A percentile compares a stretch with the other conserved stretches of the same genome.
phyloP scores from a whole-genome alignment of 2,113 vertebrate genomes.

The Percopsis transmontana region DNA sequence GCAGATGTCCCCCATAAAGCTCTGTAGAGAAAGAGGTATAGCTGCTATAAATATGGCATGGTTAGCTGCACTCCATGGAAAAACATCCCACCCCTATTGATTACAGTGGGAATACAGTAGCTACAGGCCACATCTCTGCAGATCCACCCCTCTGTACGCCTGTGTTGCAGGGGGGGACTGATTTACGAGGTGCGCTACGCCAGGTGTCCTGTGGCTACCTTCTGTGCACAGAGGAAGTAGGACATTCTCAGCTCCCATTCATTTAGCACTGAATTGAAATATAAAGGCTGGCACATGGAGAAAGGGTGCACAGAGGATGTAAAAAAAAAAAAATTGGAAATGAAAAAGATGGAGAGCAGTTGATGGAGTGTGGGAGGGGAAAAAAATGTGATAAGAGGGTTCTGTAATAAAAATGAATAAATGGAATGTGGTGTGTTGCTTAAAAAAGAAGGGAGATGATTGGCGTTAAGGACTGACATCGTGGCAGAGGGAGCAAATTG shows the following conservation, averaged over 20 bases:
- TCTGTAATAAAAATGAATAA: background rate
- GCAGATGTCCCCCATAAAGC: too few relatives aligned
- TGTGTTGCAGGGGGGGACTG: slow-evolving; percentile 60
- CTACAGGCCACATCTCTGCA: slow-evolving; percentile 59
- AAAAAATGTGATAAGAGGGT: background rate
- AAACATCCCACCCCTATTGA: slow-evolving; percentile 29
- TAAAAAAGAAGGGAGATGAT: background rate
- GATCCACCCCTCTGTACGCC: slow-evolving; percentile 52
- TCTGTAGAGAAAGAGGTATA: too few relatives aligned
- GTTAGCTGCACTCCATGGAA: slow-evolving; percentile 16
- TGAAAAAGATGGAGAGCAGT: background rate
- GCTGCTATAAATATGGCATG: too few relatives aligned
- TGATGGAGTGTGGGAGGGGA: background rate
- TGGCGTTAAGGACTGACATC: background rate
- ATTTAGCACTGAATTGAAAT: slow-evolving; percentile 47
- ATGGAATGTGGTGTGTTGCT: background rate
- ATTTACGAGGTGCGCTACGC: slow-evolving; percentile 68
- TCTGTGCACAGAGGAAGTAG: slow-evolving; percentile 68
- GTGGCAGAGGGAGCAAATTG: slow-evolving; percentile 2
- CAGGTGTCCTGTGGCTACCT: slow-evolving; percentile 57
- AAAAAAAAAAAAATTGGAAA: slow-evolving; percentile 5
- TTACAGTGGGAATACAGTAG: slow-evolving; percentile 49
- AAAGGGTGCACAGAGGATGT: slow-evolving; percentile 1
- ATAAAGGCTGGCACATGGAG: slow-evolving; percentile 11
- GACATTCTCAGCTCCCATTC: slow-evolving; percentile 44